These are phyloP conservation scores for Calyptomena viridis DNA, from an alignment of 2,113 vertebrate genomes.

Conservation along the genomic window DNA sequence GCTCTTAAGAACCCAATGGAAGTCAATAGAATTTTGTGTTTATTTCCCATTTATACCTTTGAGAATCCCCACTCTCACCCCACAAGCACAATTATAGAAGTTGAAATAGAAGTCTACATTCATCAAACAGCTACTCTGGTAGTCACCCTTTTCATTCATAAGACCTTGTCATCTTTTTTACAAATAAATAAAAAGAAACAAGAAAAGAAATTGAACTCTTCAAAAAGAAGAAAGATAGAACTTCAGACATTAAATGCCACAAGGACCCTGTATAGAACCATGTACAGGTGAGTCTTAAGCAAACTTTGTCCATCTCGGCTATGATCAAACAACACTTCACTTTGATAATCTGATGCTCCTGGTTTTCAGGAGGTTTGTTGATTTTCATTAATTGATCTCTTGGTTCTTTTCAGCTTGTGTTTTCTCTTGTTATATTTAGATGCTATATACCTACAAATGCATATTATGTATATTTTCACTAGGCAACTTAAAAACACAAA, in stretches of 20 bases:
- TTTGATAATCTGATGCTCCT: neutral
- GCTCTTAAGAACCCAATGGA: neutral
- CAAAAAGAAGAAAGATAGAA: constrained; percentile 11
- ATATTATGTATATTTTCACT: neutral
- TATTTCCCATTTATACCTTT: neutral
- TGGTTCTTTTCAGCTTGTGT: neutral
- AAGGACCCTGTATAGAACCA: neutral
- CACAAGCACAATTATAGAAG: neutral
- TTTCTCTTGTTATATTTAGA: neutral
- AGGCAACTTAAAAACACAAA: neutral
- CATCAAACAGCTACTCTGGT: neutral
- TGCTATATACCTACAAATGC: neutral
- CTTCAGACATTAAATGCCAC: neutral
- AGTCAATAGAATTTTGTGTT: neutral
- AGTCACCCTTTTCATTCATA: neutral
- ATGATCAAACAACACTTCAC: neutral
- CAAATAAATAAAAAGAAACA: neutral
- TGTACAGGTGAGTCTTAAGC: neutral
- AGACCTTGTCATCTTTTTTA: neutral
- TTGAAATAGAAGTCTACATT: neutral
- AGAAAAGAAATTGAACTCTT: neutral
- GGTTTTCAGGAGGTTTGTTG: neutral
- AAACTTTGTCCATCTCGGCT: neutral
- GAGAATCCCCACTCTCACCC: neutral
- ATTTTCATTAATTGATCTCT: neutral